Percentiles rank a stretch among this genome's conserved stretches.
phyloP scores from a whole-genome alignment of 2,113 vertebrate species.

The Syngnathus scovelli region DNA sequence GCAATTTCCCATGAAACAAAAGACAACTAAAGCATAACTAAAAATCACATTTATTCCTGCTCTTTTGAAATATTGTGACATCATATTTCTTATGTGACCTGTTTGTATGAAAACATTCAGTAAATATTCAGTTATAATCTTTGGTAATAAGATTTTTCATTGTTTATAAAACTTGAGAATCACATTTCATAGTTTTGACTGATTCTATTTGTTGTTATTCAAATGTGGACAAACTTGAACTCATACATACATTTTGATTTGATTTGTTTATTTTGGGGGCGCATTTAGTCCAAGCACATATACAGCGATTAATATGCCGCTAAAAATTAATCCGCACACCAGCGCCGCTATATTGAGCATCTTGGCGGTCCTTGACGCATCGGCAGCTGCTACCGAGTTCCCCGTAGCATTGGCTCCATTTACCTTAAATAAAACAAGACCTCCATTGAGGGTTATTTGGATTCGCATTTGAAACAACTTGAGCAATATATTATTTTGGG shows the following conservation, averaged over 20 bases:
- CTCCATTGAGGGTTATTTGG: not conserved
- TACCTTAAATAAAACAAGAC: conserved; percentile 35
- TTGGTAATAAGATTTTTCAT: not conserved
- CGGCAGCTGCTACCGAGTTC: conserved; percentile 27
- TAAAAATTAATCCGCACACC: conserved; percentile 47
- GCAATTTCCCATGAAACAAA: not conserved
- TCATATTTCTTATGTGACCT: not conserved
- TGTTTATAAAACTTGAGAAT: not conserved
- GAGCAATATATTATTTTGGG: not conserved
- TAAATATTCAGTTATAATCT: not conserved
- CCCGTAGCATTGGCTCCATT: conserved; percentile 37
- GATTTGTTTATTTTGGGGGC: no score
- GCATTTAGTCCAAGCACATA: not conserved
- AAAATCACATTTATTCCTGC: not conserved
- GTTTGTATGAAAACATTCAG: not conserved
- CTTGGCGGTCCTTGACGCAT: conserved; percentile 58
- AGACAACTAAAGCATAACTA: not conserved
- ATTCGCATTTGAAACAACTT: not conserved
- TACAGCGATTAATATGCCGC: conserved; percentile 20
- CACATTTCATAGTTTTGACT: not conserved
- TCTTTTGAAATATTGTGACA: not conserved
- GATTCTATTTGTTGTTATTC: not conserved
- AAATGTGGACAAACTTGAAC: not conserved
- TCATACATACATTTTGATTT: not conserved
- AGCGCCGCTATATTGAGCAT: conserved; percentile 52